A percentile compares a stretch with the other conserved stretches of the same genome.
phyloP scores from a whole-genome alignment of 2,113 vertebrate genomes.

The Clupea harengus region DNA sequence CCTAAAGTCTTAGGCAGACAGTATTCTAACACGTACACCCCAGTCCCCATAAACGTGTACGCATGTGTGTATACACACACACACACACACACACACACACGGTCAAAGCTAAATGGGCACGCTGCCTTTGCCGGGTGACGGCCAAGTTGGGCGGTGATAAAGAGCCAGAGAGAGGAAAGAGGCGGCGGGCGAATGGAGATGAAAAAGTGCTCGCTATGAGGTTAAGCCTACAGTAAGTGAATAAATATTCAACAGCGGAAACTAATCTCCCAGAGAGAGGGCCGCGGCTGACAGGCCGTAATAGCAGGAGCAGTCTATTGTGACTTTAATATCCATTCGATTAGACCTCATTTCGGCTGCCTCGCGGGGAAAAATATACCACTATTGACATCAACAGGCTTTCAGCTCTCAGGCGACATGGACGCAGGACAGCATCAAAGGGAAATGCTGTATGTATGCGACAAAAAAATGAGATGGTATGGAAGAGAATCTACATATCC shows the following conservation, averaged over 20 bases:
- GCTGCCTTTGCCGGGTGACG: not conserved
- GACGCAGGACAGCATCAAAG: constrained; percentile 25
- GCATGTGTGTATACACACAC: not conserved
- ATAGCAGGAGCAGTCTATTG: constrained; percentile 72
- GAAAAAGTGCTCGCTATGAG: constrained; percentile 22
- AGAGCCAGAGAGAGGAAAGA: constrained; percentile 14
- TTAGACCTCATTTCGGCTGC: constrained; percentile 69
- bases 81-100: constrained; percentile 34
- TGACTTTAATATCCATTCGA: constrained; percentile 73
- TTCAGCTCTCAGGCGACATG: constrained; percentile 44
- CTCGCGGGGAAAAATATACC: constrained; percentile 60
- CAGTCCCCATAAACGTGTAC: too few species aligned
- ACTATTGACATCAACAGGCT: constrained; percentile 63
- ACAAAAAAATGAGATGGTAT: not conserved
- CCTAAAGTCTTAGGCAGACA: not conserved
- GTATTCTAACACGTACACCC: not conserved
- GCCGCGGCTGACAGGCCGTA: constrained; percentile 67
- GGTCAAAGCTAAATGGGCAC: not conserved
- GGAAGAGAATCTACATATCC: not conserved
- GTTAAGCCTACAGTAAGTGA: constrained; percentile 53
- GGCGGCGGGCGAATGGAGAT: constrained; percentile 20
- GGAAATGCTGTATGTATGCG: not conserved
- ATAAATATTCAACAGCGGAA: constrained; percentile 72
- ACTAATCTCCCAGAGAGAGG: constrained; percentile 66
- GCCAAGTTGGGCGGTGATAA: not conserved